A percentile compares a stretch with the other conserved stretches of the same genome.
Conservation (phyloP, 2,888 invertebrate species). For the Diplolepis rosae region DNA sequence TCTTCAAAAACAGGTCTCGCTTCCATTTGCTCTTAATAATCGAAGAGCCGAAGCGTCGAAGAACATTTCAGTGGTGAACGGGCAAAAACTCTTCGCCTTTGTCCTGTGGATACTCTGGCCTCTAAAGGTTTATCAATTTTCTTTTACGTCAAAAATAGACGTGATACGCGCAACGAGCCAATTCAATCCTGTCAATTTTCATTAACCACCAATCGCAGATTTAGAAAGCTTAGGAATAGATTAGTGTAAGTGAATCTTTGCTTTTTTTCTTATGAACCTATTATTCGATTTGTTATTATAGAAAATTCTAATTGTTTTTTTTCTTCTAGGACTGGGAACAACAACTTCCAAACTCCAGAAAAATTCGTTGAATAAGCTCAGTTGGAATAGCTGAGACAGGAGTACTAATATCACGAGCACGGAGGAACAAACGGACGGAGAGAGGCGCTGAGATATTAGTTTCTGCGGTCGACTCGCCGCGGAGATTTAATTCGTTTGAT, state of each 20-base stretch:
- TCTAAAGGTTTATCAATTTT: constrained; percentile 2
- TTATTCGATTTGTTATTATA: neutral
- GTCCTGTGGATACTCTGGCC: constrained; percentile 9
- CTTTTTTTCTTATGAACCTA: neutral
- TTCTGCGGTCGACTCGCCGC: constrained; percentile 73
- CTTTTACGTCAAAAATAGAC: neutral
- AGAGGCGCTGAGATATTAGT: constrained; percentile 63
- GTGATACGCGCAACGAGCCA: constrained; percentile 11
- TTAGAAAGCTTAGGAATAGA: neutral
- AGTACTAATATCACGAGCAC: constrained; percentile 42
- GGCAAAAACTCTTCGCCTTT: constrained; percentile 24
- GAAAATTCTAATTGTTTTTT: neutral
- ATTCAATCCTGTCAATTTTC: constrained; percentile 25
- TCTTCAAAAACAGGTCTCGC: constrained; percentile 57
- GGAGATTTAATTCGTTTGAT: constrained; percentile 74
- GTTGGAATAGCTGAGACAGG: constrained; percentile 46
- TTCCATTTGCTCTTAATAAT: constrained; percentile 22
- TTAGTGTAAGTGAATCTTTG: neutral
- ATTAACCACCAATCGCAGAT: constrained; percentile 4
- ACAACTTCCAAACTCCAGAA: neutral
- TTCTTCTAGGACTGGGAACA: neutral
- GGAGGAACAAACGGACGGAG: constrained; percentile 48
- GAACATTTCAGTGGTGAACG: constrained; percentile 1
- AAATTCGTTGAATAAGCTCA: constrained; percentile 34
- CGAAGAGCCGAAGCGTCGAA: constrained; percentile 13